Percentiles rank a stretch among this genome's conserved stretches.
Conservation (phyloP, 2,888 invertebrate genomes). For the Brachyopa scutellaris region DNA sequence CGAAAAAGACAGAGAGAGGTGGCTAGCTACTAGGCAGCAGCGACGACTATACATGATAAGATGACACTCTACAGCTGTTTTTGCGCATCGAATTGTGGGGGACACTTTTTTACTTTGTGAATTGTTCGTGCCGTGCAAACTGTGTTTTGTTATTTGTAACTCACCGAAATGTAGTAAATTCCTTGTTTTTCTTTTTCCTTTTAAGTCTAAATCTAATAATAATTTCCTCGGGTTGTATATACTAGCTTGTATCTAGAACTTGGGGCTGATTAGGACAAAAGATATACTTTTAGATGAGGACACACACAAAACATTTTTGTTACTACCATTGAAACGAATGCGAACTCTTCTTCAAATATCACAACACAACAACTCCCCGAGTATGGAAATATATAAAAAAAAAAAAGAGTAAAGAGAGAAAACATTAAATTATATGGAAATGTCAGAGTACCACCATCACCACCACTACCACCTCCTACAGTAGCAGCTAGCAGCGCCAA, state of each 20-base stretch:
- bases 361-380: constrained; percentile 18
- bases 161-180: constrained; percentile 1
- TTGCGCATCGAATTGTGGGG: constrained; percentile 40
- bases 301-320: constrained; percentile 41
- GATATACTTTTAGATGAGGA: constrained; percentile 31
- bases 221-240: background rate
- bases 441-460: constrained; percentile 43
- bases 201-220: background rate
- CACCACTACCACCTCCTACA: constrained; percentile 3
- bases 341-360: constrained; percentile 49
- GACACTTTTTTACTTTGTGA: background rate
- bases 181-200: no score
- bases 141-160: background rate
- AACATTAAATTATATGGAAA: constrained; percentile 43
- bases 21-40: background rate
- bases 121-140: background rate
- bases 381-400: constrained; percentile 5
- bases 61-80: constrained; percentile 38
- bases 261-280: constrained; percentile 18
- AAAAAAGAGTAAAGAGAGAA: constrained; percentile 36
- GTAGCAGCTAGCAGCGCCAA: background rate
- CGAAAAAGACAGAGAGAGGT: constrained; percentile 8
- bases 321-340: constrained; percentile 33
- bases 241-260: constrained; percentile 2
- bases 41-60: constrained; percentile 18